Base-by-base conservation (phyloP, 2,888 invertebrate genomes). In the Tetanocera ferruginea region DNA sequence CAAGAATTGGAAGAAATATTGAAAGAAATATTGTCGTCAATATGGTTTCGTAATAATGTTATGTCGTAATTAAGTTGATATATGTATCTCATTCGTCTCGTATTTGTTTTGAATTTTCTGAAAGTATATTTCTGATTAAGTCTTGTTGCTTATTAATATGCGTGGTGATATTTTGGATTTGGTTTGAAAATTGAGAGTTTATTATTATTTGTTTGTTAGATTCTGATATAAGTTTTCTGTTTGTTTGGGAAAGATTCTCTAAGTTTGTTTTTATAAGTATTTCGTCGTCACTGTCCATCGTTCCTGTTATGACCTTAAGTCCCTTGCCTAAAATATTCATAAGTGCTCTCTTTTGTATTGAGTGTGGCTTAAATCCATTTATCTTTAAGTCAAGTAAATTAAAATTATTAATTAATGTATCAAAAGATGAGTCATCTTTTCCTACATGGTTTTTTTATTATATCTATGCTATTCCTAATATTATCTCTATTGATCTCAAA, bases 11-110 rank as follows among this genome's bases (percentile, higher is more conserved):
- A n/a, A n/a, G n/a, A n/a, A n/a, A n/a, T n/a, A n/a, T n/a, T n/a
- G n/a, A n/a, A n/a, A n/a, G n/a, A n/a, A n/a, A n/a, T n/a, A n/a
- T n/a, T 72, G 60, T 80, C 77, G 49, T 80, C 73, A 25, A 80
- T 77, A 34, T 81, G 79, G 25, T 79, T 74, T 57, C 76, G 57
- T 28, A 81, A 69, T 28, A 80, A 51, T 14, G 57, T 9, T 51
- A 80, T 80, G 66, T 80, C 80, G 37, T 80, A 77, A 17, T 82
- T 71, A 43, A 83, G 76, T 76, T 80, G 81, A 67, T 81, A 80
- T 8, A 78, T n/a, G 14, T 83, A 70, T 64, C 37, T 23, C 82
- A 4, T 77, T 83, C 81, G 55, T 81, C 79, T 74, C 82, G 78
- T 67, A 82, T 4, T 6, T 37, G 28, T 76, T 49, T 73, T 76